phyloP scores from a whole-genome alignment of 2,113 vertebrate species.

The Toxotes jaculatrix region DNA sequence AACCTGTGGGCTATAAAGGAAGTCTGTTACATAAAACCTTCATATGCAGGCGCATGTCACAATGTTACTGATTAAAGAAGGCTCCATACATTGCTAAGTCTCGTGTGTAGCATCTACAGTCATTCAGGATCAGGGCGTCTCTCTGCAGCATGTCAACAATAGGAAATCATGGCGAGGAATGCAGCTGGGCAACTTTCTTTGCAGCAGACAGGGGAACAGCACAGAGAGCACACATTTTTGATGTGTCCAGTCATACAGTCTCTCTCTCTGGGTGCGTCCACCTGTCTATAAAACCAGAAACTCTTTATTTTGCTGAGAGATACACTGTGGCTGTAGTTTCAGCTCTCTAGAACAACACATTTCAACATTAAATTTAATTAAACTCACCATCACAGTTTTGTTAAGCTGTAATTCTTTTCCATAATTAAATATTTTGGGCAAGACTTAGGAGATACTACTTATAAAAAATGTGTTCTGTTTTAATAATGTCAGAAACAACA shows the following conservation, averaged over 20 bases:
- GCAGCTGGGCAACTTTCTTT: constrained; percentile 61
- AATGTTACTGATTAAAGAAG: background rate
- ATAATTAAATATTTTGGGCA: too few relatives aligned
- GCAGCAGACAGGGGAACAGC: constrained; percentile 34
- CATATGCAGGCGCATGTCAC: background rate
- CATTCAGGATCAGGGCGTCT: constrained; percentile 59
- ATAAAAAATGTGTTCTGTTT: too few relatives aligned
- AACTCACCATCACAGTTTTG: background rate
- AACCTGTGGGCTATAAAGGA: background rate
- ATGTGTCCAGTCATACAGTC: constrained; percentile 29
- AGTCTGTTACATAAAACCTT: background rate
- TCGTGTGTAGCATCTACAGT: background rate
- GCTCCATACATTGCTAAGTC: background rate
- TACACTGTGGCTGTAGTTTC: background rate
- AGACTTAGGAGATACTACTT: too few relatives aligned
- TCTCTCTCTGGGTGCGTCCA: constrained; percentile 49
- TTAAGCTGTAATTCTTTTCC: too few relatives aligned
- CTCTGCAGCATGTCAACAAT: constrained; percentile 52
- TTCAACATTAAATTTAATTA: too few relatives aligned
- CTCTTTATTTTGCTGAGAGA: constrained; percentile 16
- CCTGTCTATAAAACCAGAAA: constrained; percentile 40
- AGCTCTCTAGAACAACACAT: background rate
- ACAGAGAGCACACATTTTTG: constrained; percentile 56
- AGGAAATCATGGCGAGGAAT: constrained; percentile 71
- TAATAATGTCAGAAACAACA: too few relatives aligned